These are phyloP conservation scores for Dipodomys spectabilis DNA, from an alignment of 2,113 vertebrate species.

Conservation along the genomic window DNA sequence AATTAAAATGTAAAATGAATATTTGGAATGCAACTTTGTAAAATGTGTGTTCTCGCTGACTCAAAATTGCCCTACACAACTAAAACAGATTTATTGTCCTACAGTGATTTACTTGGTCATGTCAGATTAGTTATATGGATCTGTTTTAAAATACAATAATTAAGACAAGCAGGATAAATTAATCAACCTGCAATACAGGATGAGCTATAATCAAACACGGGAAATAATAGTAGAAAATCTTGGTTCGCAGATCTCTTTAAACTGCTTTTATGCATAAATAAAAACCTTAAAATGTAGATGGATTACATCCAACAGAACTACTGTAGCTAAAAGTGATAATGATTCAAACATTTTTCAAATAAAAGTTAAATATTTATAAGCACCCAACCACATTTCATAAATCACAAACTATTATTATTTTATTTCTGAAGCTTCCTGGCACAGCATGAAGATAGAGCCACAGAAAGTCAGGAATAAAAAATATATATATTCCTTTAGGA, in stretches of 20 bases:
- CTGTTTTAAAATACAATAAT: slow-evolving; percentile 88
- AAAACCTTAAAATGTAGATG: slow-evolving; percentile 89
- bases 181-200: slow-evolving; percentile 86
- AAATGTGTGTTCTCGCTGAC: slow-evolving; percentile 79
- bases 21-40: slow-evolving; percentile 81
- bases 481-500: slow-evolving; percentile 83
- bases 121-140: slow-evolving; percentile 89
- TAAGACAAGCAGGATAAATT: slow-evolving; percentile 88
- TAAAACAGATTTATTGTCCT: slow-evolving; percentile 82
- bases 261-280: slow-evolving; percentile 90
- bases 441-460: slow-evolving; percentile 85
- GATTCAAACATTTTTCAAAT: slow-evolving; percentile 93
- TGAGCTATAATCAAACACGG: slow-evolving; percentile 82
- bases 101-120: slow-evolving; percentile 85
- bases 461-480: slow-evolving; percentile 84
- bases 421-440: slow-evolving; percentile 90
- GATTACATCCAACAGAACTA: slow-evolving; percentile 89
- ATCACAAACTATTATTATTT: slow-evolving; percentile 92
- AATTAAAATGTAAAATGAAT: slow-evolving; percentile 85
- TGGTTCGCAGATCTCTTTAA: slow-evolving; percentile 86
- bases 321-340: slow-evolving; percentile 92
- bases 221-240: slow-evolving; percentile 81
- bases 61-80: slow-evolving; percentile 64
- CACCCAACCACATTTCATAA: slow-evolving; percentile 91
- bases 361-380: slow-evolving; percentile 93